Base-by-base conservation (phyloP, 2,113 vertebrate species). In the Calypte anna region DNA sequence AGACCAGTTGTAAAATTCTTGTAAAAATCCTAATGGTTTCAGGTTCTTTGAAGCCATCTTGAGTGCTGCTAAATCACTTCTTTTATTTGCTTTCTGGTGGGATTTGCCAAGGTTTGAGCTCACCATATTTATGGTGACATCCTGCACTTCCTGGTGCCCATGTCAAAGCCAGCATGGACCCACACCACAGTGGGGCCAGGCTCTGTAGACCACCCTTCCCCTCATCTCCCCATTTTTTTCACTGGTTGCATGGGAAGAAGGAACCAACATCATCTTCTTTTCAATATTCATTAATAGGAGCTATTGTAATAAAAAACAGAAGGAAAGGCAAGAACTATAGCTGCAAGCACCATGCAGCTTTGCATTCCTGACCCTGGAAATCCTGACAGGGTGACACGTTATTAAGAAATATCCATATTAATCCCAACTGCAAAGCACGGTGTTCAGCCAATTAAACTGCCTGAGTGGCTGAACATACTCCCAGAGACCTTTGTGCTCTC, bases 51-150 rank as follows among this genome's bases (percentile, higher is more conserved):
- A 97, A 97, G 68, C 63, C 81, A 69, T 63, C 83, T 74, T 33
- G 28, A 89, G 67, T n/a, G 50, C 72, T 79, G 93, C 59, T 88
- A 87, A 93, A 91, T 87, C 61, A 40, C 77, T 89, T 40, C 40
- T 86, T 95, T 94, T 91, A 94, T 88, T 94, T 86, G 90, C 82
- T 84, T 94, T 96, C 89, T 78, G 93, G 27, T 70, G 30, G 31
- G 70, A 92, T 95, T 94, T 94, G 84, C 89, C 96, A 72, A 69
- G 87, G 82, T 97, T 96, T 88, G 91, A 94, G 93, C 91, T 96
- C 87, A 38, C 81, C 74, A n/a, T 44, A 81, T 93, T 97, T 96
- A 94, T 6, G 14, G 91, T 43, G 93, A 94, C 91, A 68, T 16
- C 14, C 82, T 67, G 79, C 1, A 5, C 12, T 13, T 30, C 36